These are phyloP conservation scores for Champsocephalus esox DNA, from an alignment of 2,797 vertebrate genomes.

Conservation along the genomic window DNA sequence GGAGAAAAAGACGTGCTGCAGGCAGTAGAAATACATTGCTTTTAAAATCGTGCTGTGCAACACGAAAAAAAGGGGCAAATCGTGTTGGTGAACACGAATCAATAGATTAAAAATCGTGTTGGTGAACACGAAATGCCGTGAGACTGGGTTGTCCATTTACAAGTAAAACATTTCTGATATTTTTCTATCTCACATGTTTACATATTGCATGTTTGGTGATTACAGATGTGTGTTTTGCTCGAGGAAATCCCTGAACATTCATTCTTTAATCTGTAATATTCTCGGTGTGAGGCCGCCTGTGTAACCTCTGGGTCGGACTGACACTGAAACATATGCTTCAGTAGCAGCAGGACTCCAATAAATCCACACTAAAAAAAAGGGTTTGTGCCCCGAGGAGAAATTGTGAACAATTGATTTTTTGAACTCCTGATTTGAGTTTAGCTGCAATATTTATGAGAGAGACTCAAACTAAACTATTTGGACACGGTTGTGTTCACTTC, in stretches of 20 bases:
- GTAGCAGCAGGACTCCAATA: conserved; percentile 26
- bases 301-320: not conserved
- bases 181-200: conserved; percentile 18
- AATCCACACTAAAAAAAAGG: conserved; percentile 4
- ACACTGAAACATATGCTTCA: conserved; percentile 19
- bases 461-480: conserved; percentile 58
- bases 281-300: not conserved
- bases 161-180: conserved; percentile 38
- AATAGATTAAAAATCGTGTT: too few species aligned
- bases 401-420: conserved; percentile 63
- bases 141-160: too few species aligned
- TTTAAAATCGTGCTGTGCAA: too few species aligned
- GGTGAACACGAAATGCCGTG: too few species aligned
- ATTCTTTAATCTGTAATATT: conserved; percentile 3
- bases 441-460: conserved; percentile 75
- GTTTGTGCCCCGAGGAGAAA: conserved; percentile 52
- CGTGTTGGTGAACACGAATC: too few species aligned
- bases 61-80: too few species aligned
- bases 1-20: too few species aligned
- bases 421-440: conserved; percentile 68
- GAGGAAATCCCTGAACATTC: conserved; percentile 8
- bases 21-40: too few species aligned
- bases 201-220: not conserved
- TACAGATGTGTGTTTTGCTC: conserved; percentile 1
- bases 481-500: conserved; percentile 61